Conservation (phyloP, 2,797 vertebrate genomes). For the Petrocephalus sullivani region DNA sequence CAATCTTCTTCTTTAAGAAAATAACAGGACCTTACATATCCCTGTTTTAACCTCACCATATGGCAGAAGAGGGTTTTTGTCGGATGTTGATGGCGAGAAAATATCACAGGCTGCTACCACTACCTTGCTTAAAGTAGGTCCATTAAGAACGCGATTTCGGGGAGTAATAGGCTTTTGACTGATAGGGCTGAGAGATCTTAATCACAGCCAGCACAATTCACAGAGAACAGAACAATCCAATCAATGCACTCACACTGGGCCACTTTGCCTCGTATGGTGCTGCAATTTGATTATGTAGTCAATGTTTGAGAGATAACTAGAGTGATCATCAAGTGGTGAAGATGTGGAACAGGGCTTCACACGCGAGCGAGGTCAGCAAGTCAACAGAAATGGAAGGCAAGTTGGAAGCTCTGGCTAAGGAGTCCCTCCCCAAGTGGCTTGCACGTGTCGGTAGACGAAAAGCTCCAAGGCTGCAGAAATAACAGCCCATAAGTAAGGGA, state of each 20-base stretch:
- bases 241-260: not conserved
- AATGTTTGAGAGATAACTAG: not conserved
- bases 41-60: not conserved
- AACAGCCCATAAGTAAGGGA: not conserved
- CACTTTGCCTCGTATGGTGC: not conserved
- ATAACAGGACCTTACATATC: not conserved
- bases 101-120: not conserved
- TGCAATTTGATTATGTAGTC: not conserved
- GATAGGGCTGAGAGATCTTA: not conserved
- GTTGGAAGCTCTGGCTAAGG: not conserved
- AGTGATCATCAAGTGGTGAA: not conserved
- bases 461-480: not conserved
- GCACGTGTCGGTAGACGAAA: not conserved
- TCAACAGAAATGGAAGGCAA: not conserved
- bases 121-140: not conserved
- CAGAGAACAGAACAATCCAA: conserved; percentile 7
- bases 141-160: not conserved
- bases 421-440: not conserved
- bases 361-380: not conserved
- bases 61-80: not conserved
- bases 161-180: not conserved
- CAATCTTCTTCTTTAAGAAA: not conserved
- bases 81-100: not conserved
- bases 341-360: not conserved
- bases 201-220: not conserved